Conservation (phyloP, 2,888 invertebrate genomes). For the Cantharis nigra region DNA sequence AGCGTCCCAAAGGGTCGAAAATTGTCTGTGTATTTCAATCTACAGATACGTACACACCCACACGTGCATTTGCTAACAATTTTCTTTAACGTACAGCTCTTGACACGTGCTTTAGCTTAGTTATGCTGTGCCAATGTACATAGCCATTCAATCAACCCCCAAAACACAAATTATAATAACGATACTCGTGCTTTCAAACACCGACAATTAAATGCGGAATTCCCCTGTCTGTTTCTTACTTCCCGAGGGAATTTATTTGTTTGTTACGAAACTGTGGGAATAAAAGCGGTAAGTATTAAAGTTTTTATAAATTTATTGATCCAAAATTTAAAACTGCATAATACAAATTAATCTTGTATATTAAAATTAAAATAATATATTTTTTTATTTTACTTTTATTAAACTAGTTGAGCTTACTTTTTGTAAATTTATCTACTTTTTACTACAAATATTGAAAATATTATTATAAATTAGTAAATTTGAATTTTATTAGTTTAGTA, state of each 20-base stretch:
- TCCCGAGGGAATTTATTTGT: conserved; percentile 20
- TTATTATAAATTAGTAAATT: too few species aligned
- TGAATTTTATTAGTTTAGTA: too few species aligned
- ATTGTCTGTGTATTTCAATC: conserved; percentile 16
- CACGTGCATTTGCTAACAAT: conserved; percentile 22
- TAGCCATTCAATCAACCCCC: conserved; percentile 40
- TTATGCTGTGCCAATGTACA: conserved; percentile 35
- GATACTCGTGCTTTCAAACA: conserved; percentile 34
- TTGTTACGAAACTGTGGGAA: conserved; percentile 12
- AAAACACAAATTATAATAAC: conserved; percentile 43
- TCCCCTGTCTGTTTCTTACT: conserved; percentile 26
- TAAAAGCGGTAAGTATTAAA: neutral
- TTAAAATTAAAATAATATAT: neutral
- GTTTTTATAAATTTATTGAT: neutral
- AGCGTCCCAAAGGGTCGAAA: conserved; percentile 24
- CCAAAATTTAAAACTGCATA: neutral
- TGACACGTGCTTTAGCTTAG: conserved; percentile 43
- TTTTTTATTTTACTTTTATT: neutral
- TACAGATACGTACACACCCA: conserved; percentile 42
- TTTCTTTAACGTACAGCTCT: conserved; percentile 16
- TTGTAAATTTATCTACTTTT: too few species aligned
- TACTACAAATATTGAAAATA: too few species aligned
- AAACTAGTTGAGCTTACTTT: too few species aligned
- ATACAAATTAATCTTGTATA: neutral
- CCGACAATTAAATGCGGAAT: conserved; percentile 31